Percentiles rank a stretch among this genome's conserved stretches.
Evolutionary conservation across 2,888 invertebrate genomes (phyloP).

Genomic region (Teleiodes luculella): DNA sequence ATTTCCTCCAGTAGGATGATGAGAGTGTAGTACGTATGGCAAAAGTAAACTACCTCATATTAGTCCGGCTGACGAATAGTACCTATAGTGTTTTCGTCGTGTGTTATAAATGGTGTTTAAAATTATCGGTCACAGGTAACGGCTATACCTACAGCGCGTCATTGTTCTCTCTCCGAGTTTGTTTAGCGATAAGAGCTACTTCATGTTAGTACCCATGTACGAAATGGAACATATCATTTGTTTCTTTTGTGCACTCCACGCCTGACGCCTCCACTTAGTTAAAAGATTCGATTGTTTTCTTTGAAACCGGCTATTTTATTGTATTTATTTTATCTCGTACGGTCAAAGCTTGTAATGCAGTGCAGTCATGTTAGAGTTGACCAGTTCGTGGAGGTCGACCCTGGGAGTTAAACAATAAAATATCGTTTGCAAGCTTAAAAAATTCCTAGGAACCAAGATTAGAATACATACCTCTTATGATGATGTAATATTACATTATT

Average conservation of each 20-base stretch:
- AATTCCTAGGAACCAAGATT: no score
- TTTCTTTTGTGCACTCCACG: slow-evolving; percentile 48
- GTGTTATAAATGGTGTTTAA: slow-evolving; percentile 41
- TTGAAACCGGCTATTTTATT: slow-evolving; percentile 29
- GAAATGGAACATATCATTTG: slow-evolving; percentile 61
- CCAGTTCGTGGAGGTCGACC: not conserved
- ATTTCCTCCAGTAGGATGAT: no score
- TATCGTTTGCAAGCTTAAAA: no score
- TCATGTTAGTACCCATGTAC: slow-evolving; percentile 58
- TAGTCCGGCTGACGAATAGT: no score
- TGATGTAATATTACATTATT: no score
- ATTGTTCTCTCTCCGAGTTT: slow-evolving; percentile 72
- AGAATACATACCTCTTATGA: no score
- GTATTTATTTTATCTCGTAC: slow-evolving; percentile 18
- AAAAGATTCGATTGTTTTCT: slow-evolving; percentile 59
- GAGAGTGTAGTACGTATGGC: no score
- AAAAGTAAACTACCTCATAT: no score
- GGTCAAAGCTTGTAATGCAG: slow-evolving; percentile 20
- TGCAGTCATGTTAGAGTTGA: not conserved
- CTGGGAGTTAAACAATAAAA: no score
- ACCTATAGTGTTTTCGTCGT: slow-evolving; percentile 32
- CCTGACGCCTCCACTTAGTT: slow-evolving; percentile 53
- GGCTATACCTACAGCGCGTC: slow-evolving; percentile 56
- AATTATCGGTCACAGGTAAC: slow-evolving; percentile 50
- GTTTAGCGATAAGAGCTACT: slow-evolving; percentile 74